Percentiles rank a stretch among this genome's conserved stretches.
These are phyloP conservation scores for Eleutherodactylus coqui DNA, from an alignment of 2,797 vertebrate genomes.

Conservation along the genomic window DNA sequence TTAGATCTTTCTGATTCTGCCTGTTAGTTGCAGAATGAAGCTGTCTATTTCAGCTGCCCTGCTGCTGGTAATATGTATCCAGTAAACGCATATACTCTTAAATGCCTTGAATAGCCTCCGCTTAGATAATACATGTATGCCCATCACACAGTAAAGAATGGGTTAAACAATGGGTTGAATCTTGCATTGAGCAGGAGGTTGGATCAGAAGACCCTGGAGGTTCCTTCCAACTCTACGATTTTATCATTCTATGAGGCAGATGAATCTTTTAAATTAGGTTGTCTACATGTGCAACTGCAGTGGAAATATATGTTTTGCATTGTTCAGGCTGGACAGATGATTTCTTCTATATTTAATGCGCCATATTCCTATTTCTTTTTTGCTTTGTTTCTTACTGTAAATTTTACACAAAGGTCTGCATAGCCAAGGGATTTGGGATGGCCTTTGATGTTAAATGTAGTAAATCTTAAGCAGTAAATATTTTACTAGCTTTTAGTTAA, in stretches of 20 bases:
- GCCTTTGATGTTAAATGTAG: conserved; percentile 25
- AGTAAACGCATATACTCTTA: no score
- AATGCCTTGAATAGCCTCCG: no score
- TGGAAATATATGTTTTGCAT: not conserved
- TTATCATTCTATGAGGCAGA: no score
- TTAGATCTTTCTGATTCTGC: not conserved
- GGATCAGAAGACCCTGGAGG: no score
- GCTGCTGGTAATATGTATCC: no score
- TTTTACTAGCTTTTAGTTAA: conserved; percentile 63
- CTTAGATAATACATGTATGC: not conserved
- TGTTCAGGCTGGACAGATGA: not conserved
- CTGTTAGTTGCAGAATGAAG: no score
- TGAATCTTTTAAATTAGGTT: not conserved
- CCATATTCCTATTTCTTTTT: not conserved
- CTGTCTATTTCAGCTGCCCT: no score
- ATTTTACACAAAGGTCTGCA: not conserved
- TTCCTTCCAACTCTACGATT: no score
- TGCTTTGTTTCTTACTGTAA: conserved; percentile 8
- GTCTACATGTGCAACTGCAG: not conserved
- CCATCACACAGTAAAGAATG: not conserved
- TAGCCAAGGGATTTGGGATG: conserved; percentile 8
- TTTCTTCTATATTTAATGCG: not conserved
- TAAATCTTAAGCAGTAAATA: conserved; percentile 59
- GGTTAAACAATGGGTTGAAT: no score
- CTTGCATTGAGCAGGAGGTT: no score